phyloP scores from a whole-genome alignment of 2,888 invertebrate genomes.

The Entomobrya multifasciata region DNA sequence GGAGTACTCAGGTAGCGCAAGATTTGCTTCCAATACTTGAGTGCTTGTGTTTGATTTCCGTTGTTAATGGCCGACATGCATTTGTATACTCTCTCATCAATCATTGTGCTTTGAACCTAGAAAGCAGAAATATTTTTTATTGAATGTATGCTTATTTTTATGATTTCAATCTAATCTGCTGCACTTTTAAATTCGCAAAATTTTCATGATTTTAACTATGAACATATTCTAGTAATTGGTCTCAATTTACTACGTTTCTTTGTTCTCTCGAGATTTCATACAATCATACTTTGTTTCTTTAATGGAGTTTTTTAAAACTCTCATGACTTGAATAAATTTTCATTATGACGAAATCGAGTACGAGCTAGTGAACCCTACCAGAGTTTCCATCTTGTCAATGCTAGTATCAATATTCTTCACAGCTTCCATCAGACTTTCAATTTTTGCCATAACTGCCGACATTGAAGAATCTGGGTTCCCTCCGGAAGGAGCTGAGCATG shows the following conservation, averaged over 20 bases:
- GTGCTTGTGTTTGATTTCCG: conserved; percentile 71
- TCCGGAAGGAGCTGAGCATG: conserved; percentile 8
- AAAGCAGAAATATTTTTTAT: conserved; percentile 8
- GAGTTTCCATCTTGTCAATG: conserved; percentile 70
- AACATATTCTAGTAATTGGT: too few relatives aligned
- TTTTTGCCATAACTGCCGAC: conserved; percentile 59
- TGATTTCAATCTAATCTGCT: too few relatives aligned
- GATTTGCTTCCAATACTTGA: conserved; percentile 75
- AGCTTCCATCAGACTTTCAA: conserved; percentile 64
- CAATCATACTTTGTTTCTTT: too few relatives aligned
- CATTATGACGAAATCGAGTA: too few relatives aligned
- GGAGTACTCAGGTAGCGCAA: conserved; percentile 70
- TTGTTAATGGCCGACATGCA: conserved; percentile 72
- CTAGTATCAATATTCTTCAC: conserved; percentile 62
- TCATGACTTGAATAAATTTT: too few relatives aligned
- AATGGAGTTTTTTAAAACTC: too few relatives aligned
- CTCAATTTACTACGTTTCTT: too few relatives aligned
- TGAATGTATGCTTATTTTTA: not conserved
- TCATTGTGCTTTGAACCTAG: conserved; percentile 75
- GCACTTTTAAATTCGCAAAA: too few relatives aligned
- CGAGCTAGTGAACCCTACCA: conserved; percentile 37
- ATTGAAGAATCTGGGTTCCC: conserved; percentile 31
- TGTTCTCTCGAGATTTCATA: too few relatives aligned
- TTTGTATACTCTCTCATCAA: conserved; percentile 72
- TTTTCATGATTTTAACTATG: too few relatives aligned